A percentile compares a stretch with the other conserved stretches of the same genome.
These are phyloP conservation scores for Drosophila hydei DNA, from an alignment of 1,140 invertebrate genomes.

Conservation along the genomic window DNA sequence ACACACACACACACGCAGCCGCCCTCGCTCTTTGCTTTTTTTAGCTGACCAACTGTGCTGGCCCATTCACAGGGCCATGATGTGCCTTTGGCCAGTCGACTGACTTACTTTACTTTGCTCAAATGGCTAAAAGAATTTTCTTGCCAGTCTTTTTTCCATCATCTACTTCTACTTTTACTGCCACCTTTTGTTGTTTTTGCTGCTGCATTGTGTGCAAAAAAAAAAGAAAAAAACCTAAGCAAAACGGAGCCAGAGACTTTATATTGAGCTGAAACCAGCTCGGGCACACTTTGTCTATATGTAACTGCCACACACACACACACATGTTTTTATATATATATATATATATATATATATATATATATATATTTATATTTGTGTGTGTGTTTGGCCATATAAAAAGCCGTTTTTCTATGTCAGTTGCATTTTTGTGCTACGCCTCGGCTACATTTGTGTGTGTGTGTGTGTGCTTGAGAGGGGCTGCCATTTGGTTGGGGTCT, in stretches of 20 bases:
- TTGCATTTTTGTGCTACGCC: slow-evolving; percentile 69
- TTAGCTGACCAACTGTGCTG: slow-evolving; percentile 7
- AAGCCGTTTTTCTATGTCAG: slow-evolving; percentile 78
- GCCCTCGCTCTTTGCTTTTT: neutral
- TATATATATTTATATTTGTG: slow-evolving; percentile 5
- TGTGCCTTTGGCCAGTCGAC: slow-evolving; percentile 60
- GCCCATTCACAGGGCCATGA: slow-evolving; percentile 16
- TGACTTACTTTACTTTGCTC: slow-evolving; percentile 64
- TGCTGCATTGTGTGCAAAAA: slow-evolving; percentile 57
- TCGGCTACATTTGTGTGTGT: slow-evolving; percentile 53
- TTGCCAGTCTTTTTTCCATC: slow-evolving; percentile 56
- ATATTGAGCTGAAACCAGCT: slow-evolving; percentile 40
- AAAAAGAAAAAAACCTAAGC: slow-evolving; percentile 9
- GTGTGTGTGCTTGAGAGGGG: slow-evolving; percentile 15
- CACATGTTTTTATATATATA: slow-evolving; percentile 5
- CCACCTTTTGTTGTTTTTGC: slow-evolving; percentile 29
- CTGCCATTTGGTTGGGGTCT: slow-evolving; percentile 10
- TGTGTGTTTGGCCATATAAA: slow-evolving; percentile 39
- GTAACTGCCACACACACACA: neutral
- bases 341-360: slow-evolving; percentile 8
- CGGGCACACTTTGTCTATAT: slow-evolving; percentile 13
- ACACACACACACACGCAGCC: neutral
- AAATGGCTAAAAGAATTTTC: slow-evolving; percentile 65
- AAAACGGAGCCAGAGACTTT: slow-evolving; percentile 34
- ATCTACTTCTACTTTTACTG: slow-evolving; percentile 2